Percentiles rank a stretch among this genome's conserved stretches.
Conservation (phyloP, 2,113 vertebrate species). For the Copsychus sechellarum region DNA sequence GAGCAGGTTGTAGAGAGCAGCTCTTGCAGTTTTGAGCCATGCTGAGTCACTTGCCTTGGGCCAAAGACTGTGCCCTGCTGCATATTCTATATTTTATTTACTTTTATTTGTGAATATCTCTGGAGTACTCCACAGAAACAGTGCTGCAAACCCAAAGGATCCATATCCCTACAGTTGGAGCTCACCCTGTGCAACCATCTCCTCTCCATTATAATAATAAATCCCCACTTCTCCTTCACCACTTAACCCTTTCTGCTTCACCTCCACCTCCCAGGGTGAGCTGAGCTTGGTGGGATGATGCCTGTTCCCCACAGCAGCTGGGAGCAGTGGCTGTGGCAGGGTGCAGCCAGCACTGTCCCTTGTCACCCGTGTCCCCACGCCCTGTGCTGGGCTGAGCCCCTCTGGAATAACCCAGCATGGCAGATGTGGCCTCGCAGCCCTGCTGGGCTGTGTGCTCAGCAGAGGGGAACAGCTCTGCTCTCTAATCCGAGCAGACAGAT, state of each 20-base stretch:
- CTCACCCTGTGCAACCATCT: not conserved
- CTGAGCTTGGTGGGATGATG: fast-evolving
- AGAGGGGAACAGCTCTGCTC: not conserved
- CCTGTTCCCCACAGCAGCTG: fast-evolving
- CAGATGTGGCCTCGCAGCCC: slow-evolving; percentile 1
- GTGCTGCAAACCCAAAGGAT: not conserved
- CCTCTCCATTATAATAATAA: not conserved
- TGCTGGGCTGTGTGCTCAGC: slow-evolving; percentile 11
- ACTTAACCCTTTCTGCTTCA: not conserved
- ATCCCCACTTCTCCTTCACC: not conserved
- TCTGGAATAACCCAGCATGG: not conserved
- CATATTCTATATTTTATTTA: not conserved
- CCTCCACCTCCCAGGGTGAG: not conserved
- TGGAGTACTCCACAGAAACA: not conserved
- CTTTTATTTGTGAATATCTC: not conserved
- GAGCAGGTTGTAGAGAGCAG: not conserved
- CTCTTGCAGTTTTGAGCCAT: not conserved
- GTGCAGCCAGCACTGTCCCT: not conserved
- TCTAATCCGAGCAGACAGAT: slow-evolving; percentile 69
- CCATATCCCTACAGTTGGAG: not conserved
- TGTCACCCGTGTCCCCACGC: not conserved
- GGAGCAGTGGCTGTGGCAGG: fast-evolving
- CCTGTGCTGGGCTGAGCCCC: not conserved
- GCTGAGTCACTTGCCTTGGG: not conserved
- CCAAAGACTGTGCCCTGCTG: not conserved